Evolutionary conservation across 2,888 invertebrate species (phyloP), one percentile per base, ranked within the genome.

Genomic region (Tipula confusa): DNA sequence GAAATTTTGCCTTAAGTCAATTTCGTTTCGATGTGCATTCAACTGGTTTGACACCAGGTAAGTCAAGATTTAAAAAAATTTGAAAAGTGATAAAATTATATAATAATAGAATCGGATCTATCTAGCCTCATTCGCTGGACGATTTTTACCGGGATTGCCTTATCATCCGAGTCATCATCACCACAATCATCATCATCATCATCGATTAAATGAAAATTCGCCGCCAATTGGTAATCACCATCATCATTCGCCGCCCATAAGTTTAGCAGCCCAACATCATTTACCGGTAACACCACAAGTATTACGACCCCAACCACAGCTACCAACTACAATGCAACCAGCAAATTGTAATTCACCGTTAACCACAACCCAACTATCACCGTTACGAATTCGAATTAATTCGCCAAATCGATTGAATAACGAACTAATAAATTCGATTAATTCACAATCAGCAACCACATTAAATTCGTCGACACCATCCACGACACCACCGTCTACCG

Each of bases 401-500:
- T 89, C 90, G 18, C 90, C 90, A 24, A 89, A 89, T 85, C 89
- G 89, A 84, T 87, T 90, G 84, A 90, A 90, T 84, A 89, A 89
- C 64, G 84, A 6, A 87, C 88, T 36, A 88, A 87, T 83, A 86
- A 86, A 48, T 86, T 86, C 84, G 86, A 87, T 31, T 85, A 64
- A 18, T 24, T 86, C 84, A 9, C 79, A 82, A 79, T 83, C 83
- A 2, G 24, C 84, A 11, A 83, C 84, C 28, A 83, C 83, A 11
- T 82, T 83, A 29, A 84, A 82, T 2, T 24, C 83, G 2, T 83
- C 82, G 15, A 83, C 83, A 24, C 31, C 82, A 13, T 38, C 48
- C 86, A 79, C 86, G 86, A 84, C 86, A 87, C 83, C 87, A 87
- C 6, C 86, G 86, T 43, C 88, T 87, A 83, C 88, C 88, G 36